A percentile compares a stretch with the other conserved stretches of the same genome.
phyloP scores from a whole-genome alignment of 1,140 invertebrate species.

The Drosophila simulans region DNA sequence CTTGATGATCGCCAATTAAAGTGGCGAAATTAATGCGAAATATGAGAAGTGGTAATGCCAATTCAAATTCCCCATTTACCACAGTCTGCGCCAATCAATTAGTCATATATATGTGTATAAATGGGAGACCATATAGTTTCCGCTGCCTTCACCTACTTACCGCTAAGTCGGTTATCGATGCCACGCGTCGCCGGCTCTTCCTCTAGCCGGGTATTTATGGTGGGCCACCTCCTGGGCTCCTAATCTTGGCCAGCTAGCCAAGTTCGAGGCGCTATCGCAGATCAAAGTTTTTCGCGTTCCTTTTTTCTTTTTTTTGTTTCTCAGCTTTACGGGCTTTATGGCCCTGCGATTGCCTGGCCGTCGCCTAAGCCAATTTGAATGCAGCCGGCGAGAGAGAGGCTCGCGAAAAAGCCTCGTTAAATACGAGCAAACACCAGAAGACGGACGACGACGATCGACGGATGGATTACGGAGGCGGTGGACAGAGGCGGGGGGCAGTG shows the following conservation, averaged over 20 bases:
- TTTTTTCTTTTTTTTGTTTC: neutral
- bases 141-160: constrained; percentile 62
- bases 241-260: constrained; percentile 29
- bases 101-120: constrained; percentile 36
- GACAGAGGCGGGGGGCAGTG: neutral
- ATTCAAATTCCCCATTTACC: constrained; percentile 24
- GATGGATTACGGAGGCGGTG: neutral
- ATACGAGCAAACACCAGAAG: constrained; percentile 44
- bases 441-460: constrained; percentile 9
- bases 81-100: constrained; percentile 46
- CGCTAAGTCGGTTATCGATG: constrained; percentile 35
- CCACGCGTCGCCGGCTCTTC: constrained; percentile 44
- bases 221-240: constrained; percentile 22
- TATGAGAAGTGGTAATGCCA: constrained; percentile 33
- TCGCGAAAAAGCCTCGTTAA: constrained; percentile 51
- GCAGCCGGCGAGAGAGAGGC: constrained; percentile 36
- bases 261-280: constrained; percentile 29
- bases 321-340: constrained; percentile 18
- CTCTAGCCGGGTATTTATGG: constrained; percentile 23
- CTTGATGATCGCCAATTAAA: constrained; percentile 68
- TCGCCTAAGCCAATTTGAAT: constrained; percentile 37
- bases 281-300: constrained; percentile 18
- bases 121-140: neutral
- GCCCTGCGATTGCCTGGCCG: constrained; percentile 16
- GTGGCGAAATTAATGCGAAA: constrained; percentile 57